A percentile compares a stretch with the other conserved stretches of the same genome.
phyloP scores from a whole-genome alignment of 1,140 invertebrate genomes.

The Hycleus cichorii region DNA sequence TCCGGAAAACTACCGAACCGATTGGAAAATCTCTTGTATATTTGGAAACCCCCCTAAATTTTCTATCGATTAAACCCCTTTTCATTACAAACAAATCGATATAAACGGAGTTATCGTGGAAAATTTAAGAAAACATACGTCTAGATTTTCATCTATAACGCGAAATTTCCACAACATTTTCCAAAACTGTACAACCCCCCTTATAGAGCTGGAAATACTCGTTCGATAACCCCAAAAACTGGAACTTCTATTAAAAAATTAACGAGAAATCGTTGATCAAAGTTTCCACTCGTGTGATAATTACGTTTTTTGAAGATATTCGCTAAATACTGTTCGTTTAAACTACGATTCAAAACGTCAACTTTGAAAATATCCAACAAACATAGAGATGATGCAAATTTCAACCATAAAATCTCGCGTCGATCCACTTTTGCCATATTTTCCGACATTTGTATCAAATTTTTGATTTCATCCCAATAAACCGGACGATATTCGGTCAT shows the following conservation, averaged over 20 bases:
- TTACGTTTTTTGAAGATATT: slow-evolving; percentile 37
- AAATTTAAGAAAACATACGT: too few relatives aligned
- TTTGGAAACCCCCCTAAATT: too few relatives aligned
- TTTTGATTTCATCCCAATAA: slow-evolving; percentile 46
- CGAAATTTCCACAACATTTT: too few relatives aligned
- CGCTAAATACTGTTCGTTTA: slow-evolving; percentile 43
- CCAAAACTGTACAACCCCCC: too few relatives aligned
- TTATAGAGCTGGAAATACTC: too few relatives aligned
- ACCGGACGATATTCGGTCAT: slow-evolving; percentile 52
- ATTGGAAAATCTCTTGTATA: too few relatives aligned
- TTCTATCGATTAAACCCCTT: too few relatives aligned
- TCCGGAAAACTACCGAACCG: too few relatives aligned
- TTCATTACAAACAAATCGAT: too few relatives aligned
- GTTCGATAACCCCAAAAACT: too few relatives aligned
- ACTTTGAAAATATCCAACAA: slow-evolving; percentile 48
- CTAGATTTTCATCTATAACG: too few relatives aligned
- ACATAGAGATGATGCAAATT: slow-evolving; percentile 46
- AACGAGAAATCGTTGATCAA: background rate
- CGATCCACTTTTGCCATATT: slow-evolving; percentile 33
- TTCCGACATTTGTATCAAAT: slow-evolving; percentile 40
- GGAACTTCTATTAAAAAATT: background rate
- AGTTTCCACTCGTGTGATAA: background rate
- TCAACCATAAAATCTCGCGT: slow-evolving; percentile 42
- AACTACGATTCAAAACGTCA: slow-evolving; percentile 45
- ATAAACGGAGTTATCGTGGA: too few relatives aligned